Conservation (phyloP, 2,797 vertebrate species). For the Vireo griseus region DNA sequence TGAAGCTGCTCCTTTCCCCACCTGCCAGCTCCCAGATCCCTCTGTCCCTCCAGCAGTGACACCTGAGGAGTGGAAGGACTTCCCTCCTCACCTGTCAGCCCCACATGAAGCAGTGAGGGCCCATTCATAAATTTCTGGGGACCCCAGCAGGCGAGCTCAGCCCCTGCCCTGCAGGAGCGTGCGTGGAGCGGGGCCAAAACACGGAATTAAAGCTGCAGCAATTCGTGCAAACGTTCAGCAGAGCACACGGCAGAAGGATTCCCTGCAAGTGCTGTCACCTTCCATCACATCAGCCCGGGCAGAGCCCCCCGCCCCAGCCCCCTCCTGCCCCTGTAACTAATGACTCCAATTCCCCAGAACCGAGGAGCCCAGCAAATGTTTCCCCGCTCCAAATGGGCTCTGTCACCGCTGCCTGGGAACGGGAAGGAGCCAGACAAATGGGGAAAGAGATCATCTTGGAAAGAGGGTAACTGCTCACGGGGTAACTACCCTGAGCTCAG, state of each 20-base stretch:
- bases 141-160: neutral
- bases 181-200: neutral
- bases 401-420: accelerated
- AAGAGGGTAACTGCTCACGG: accelerated
- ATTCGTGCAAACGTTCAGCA: neutral
- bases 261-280: conserved; percentile 60
- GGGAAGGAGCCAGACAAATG: neutral
- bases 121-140: neutral
- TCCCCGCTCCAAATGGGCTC: neutral
- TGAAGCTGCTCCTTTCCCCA: neutral
- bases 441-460: neutral
- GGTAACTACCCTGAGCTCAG: accelerated
- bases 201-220: neutral
- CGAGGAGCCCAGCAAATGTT: neutral
- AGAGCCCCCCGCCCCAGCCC: neutral
- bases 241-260: conserved; percentile 54
- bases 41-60: neutral
- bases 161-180: neutral
- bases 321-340: neutral
- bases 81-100: neutral
- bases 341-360: neutral
- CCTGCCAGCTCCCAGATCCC: neutral
- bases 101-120: neutral
- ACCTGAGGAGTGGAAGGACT: neutral
- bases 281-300: conserved; percentile 27